Conservation (phyloP, 2,888 invertebrate species). For the Campoplex nolae region DNA sequence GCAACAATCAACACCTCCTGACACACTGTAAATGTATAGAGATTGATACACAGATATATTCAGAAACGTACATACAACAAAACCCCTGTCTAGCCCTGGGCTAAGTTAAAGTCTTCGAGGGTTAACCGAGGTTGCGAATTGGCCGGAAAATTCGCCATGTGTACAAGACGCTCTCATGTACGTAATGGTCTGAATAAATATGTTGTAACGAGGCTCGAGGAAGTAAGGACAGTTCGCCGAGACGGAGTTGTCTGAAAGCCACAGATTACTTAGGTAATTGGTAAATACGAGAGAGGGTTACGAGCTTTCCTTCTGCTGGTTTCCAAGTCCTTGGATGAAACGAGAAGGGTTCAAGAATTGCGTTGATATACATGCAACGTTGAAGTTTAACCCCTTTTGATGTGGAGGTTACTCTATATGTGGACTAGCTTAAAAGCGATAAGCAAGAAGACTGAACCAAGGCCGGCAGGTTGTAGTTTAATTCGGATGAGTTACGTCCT, state of each 20-base stretch:
- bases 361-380: slow-evolving; percentile 10
- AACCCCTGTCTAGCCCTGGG: slow-evolving; percentile 73
- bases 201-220: slow-evolving; percentile 63
- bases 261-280: slow-evolving; percentile 85
- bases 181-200: slow-evolving; percentile 49
- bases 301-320: slow-evolving; percentile 70
- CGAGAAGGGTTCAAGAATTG: slow-evolving; percentile 75
- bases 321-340: slow-evolving; percentile 67
- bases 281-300: slow-evolving; percentile 82
- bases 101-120: slow-evolving; percentile 72
- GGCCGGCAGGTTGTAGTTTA: neutral
- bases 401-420: neutral
- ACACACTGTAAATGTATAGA: neutral
- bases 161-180: slow-evolving; percentile 37
- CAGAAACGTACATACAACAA: neutral
- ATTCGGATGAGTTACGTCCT: neutral
- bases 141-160: slow-evolving; percentile 50
- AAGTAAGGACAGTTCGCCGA: slow-evolving; percentile 78
- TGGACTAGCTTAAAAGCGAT: slow-evolving; percentile 2
- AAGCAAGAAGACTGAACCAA: neutral
- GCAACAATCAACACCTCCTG: neutral
- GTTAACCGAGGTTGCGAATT: slow-evolving; percentile 62
- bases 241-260: slow-evolving; percentile 78
- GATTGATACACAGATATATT: neutral
- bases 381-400: neutral